Base-by-base conservation (phyloP, 35 echinoderm and acorn worm species). In the Amphiura filiformis region DNA sequence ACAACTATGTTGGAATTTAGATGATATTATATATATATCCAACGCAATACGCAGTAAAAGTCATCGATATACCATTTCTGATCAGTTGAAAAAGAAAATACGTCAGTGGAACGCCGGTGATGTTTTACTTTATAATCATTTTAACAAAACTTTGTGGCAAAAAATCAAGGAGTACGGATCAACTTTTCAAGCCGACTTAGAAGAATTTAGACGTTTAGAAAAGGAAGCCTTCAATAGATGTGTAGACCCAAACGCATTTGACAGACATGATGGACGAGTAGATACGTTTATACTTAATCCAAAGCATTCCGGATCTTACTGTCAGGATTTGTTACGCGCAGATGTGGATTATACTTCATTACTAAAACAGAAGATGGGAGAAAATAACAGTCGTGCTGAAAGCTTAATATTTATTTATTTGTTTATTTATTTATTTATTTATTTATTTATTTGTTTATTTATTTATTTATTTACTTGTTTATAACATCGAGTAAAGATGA, bases 11-110 rank as follows among this genome's bases (percentile, higher is more conserved):
- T 70, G 61, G 61, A 70, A n/a, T 18, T 70, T 15, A 13, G 61
- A 70, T 70, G 92, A 93, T 75, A 93, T 93, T 81, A 32, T 93
- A 41, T 93, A 93, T 61, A 87, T 92, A 28, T 20, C 82, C 32
- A 76, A 85, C 80, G 47, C 41, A 34, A 23, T 88, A 0, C 40
- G 87, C 26, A 61, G 77, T 38, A 39, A 57, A 36, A 44, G 18
- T 0, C 31, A 80, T 31, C 20, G 87, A 34, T 88, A 81, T 47
- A 32, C 15, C 9, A 41, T 88, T 7, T 32, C 37, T 0, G 34
- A 57, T 23, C 39, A 23, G 0, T 33, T 65, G 0, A 33, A 80
- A 37, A 36, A 38, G 37, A 80, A 81, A 65, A 64, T 80, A 30
- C 77, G 76, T 17, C 76, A 81, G n/a, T 88, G 87, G 87, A 88